A percentile compares a stretch with the other conserved stretches of the same genome.
Evolutionary conservation across 2,113 vertebrate genomes (phyloP).

Genomic region (Coracopsis vasa): DNA sequence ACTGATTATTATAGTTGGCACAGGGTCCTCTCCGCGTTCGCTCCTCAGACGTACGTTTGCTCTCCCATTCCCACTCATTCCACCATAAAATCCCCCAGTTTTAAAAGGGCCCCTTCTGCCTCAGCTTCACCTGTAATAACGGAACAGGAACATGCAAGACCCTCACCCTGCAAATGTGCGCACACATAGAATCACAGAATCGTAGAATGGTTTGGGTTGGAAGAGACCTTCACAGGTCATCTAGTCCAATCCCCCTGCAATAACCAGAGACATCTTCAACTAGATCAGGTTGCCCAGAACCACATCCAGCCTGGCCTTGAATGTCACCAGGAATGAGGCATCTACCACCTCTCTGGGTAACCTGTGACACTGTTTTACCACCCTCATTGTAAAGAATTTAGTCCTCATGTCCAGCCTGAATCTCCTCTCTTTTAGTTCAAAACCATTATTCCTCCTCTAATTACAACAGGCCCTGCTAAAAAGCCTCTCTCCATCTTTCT

Average conservation of each 20-base stretch:
- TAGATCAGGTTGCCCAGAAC: background rate
- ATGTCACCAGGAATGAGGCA: background rate
- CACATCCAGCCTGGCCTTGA: background rate
- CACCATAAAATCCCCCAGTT: background rate
- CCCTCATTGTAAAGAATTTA: background rate
- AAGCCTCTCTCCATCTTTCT: background rate
- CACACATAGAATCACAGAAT: background rate
- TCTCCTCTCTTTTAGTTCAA: background rate
- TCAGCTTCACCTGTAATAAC: background rate
- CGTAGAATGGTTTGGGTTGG: background rate
- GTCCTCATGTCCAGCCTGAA: background rate
- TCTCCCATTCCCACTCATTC: background rate
- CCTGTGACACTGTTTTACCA: background rate
- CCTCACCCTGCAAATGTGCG: rapidly evolving
- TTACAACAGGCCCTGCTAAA: background rate
- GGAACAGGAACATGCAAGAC: background rate
- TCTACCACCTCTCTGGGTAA: background rate
- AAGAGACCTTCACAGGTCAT: background rate
- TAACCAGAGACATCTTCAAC: background rate
- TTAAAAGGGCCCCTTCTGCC: background rate
- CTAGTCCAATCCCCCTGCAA: background rate
- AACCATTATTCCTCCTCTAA: background rate
- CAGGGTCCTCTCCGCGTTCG: background rate
- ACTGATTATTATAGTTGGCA: conserved; percentile 50
- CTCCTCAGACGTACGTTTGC: background rate